These are phyloP conservation scores for Podilymbus podiceps DNA, from an alignment of 2,113 vertebrate species.

Conservation along the genomic window DNA sequence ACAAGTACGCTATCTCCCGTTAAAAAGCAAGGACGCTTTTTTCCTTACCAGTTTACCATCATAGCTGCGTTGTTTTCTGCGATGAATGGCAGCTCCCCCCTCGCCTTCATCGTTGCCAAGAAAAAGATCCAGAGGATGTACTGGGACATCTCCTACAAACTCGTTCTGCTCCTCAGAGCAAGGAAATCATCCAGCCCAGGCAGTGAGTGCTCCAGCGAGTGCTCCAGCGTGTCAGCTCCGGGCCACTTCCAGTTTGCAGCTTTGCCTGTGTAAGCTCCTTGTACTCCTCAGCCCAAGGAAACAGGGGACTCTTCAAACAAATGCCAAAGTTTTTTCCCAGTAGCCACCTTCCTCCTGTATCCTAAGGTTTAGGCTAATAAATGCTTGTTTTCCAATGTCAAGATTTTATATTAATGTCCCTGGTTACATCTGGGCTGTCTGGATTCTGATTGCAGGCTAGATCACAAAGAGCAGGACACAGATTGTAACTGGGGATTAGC, in stretches of 20 bases:
- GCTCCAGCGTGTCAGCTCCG: constrained; percentile 38
- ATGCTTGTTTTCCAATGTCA: not conserved
- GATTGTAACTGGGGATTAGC: constrained; percentile 93
- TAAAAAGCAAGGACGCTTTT: not conserved
- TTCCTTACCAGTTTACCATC: constrained; percentile 92
- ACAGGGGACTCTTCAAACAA: not conserved
- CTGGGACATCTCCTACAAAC: constrained; percentile 55
- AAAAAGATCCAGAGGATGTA: constrained; percentile 84
- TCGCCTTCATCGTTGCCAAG: constrained; percentile 77
- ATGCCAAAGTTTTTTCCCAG: constrained; percentile 59
- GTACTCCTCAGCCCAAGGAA: not conserved
- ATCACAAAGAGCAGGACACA: constrained; percentile 82
- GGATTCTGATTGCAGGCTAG: constrained; percentile 72
- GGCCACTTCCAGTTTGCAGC: not conserved
- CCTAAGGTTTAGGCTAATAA: constrained; percentile 27
- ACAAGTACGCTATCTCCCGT: not conserved
- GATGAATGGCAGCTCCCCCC: constrained; percentile 88
- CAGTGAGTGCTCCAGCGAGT: constrained; percentile 2
- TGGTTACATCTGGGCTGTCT: constrained; percentile 69
- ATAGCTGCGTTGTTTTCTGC: constrained; percentile 90
- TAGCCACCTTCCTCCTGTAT: not conserved
- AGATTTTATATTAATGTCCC: constrained; percentile 32
- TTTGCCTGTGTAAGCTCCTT: not conserved
- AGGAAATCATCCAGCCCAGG: not conserved
- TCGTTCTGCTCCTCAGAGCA: not conserved